Conservation (phyloP, 2,113 vertebrate genomes). For the Mola mola region DNA sequence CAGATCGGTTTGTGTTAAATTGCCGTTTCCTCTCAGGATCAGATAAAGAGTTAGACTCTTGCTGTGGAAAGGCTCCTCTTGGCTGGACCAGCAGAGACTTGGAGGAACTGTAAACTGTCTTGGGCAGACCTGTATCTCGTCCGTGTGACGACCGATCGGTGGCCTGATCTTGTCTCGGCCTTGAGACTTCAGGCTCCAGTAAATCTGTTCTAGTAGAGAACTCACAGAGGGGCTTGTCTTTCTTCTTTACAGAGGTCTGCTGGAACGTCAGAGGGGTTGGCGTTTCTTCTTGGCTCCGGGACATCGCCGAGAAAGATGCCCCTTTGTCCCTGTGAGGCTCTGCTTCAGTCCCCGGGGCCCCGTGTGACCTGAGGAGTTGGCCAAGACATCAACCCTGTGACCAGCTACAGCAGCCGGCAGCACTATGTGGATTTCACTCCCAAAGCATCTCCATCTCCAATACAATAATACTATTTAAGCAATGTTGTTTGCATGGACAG, state of each 20-base stretch:
- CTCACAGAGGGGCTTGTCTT: conserved; percentile 53
- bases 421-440: conserved; percentile 54
- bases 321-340: conserved; percentile 42
- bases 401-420: conserved; percentile 70
- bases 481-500: too few relatives aligned
- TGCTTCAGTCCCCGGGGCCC: conserved; percentile 73
- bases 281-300: conserved; percentile 25
- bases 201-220: conserved; percentile 50
- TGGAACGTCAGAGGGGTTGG: conserved; percentile 16
- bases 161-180: conserved; percentile 3
- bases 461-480: too few relatives aligned
- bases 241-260: conserved; percentile 27
- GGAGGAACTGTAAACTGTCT: conserved; percentile 48
- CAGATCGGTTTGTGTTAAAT: conserved; percentile 37
- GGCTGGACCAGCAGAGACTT: conserved; percentile 58
- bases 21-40: conserved; percentile 1
- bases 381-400: conserved; percentile 73
- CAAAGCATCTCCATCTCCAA: too few relatives aligned
- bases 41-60: conserved; percentile 25
- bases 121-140: conserved; percentile 16
- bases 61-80: conserved; percentile 8
- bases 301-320: conserved; percentile 51
- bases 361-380: conserved; percentile 77
- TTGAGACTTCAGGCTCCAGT: conserved; percentile 19
- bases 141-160: conserved; percentile 15